Conservation (phyloP, 2,113 vertebrate species). For the Phylloscopus trochilus region DNA sequence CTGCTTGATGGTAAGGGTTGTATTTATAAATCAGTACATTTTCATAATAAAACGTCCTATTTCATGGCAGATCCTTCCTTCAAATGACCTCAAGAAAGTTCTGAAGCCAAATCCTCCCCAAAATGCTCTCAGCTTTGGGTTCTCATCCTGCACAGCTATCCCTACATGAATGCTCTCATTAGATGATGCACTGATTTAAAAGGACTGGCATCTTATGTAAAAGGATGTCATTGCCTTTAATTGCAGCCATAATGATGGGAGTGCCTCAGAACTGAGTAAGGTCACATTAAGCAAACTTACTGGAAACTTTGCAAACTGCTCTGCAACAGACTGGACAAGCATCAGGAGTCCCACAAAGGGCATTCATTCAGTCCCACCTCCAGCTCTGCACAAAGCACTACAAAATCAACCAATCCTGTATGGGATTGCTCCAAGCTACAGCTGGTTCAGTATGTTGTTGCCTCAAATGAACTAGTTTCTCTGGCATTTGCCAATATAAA, state of each 20-base stretch:
- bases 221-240: constrained; percentile 30
- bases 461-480: background rate
- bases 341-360: background rate
- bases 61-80: background rate
- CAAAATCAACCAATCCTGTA: background rate
- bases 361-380: background rate
- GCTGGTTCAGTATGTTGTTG: background rate
- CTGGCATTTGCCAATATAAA: background rate
- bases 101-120: background rate
- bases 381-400: background rate
- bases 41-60: background rate
- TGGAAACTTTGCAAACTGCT: constrained; percentile 28
- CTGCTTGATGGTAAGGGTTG: background rate
- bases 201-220: constrained; percentile 30
- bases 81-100: background rate
- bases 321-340: background rate
- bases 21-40: background rate
- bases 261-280: constrained; percentile 28
- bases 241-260: constrained; percentile 52
- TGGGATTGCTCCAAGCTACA: fast-evolving
- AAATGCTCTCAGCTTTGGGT: background rate
- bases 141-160: background rate
- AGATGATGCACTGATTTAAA: background rate
- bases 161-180: constrained; percentile 6
- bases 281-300: constrained; percentile 41